Evolutionary conservation across 64 coral and sea anemone genomes (phyloP).

Genomic region (Orbicella faveolata): DNA sequence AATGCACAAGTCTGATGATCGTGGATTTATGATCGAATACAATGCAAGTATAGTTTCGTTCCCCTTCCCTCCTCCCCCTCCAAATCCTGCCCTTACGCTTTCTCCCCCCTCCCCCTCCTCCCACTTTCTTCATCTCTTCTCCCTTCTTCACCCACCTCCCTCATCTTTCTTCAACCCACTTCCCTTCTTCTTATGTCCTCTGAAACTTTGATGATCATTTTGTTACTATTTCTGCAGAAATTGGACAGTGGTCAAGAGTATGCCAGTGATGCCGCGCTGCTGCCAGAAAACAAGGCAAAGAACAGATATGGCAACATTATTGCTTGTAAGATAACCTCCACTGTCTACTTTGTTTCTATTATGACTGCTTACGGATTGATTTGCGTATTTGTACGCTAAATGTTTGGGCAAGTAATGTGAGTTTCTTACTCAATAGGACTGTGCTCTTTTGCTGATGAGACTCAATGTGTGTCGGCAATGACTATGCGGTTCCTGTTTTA

Average conservation of each 20-base stretch:
- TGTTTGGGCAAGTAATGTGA: too few relatives aligned
- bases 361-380: background rate
- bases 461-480: too few relatives aligned
- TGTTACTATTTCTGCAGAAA: slow-evolving; percentile 64
- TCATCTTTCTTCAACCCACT: background rate
- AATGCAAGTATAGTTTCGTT: slow-evolving; percentile 52
- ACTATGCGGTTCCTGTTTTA: too few relatives aligned
- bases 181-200: background rate
- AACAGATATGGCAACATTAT: slow-evolving; percentile 99
- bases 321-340: slow-evolving; percentile 62
- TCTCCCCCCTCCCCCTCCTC: background rate
- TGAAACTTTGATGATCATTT: too few relatives aligned
- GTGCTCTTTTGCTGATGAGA: too few relatives aligned
- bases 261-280: slow-evolving; percentile 41
- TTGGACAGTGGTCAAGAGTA: slow-evolving; percentile 84
- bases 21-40: slow-evolving; percentile 99
- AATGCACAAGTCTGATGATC: slow-evolving; percentile 96
- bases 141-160: too few relatives aligned
- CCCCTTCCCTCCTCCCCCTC: background rate
- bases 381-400: too few relatives aligned
- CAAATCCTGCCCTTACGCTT: background rate
- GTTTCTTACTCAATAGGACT: too few relatives aligned
- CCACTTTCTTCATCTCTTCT: background rate
- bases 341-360: background rate
- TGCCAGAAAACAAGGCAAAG: slow-evolving; percentile 81